Percentiles rank a stretch among this genome's conserved stretches.
These are phyloP conservation scores for Corynorhinus townsendii DNA, from an alignment of 2,113 vertebrate genomes.

Conservation along the genomic window DNA sequence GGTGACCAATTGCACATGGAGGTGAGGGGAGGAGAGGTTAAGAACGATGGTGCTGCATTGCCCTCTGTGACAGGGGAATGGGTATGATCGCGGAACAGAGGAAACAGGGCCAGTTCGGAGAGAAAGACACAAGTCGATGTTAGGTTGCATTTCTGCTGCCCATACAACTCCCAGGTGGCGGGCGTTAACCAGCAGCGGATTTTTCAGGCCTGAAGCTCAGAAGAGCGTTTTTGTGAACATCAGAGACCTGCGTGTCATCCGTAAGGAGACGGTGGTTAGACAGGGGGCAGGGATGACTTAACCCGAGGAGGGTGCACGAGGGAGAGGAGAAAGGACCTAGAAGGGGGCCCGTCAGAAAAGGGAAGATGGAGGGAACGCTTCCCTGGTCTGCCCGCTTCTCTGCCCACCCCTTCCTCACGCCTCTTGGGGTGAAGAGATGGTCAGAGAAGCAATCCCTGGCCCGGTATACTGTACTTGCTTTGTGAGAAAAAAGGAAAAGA, in stretches of 20 bases:
- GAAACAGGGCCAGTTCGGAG: not conserved
- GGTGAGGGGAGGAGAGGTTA: not conserved
- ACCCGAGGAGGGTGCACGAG: not conserved
- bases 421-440: not conserved
- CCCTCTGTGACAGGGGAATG: not conserved
- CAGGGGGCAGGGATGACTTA: too few relatives aligned
- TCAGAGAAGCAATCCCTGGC: not conserved
- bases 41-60: not conserved
- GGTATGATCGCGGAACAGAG: not conserved
- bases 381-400: not conserved
- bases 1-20: not conserved
- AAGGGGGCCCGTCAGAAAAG: not conserved
- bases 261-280: not conserved
- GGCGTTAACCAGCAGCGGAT: not conserved
- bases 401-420: not conserved
- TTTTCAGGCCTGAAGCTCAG: not conserved
- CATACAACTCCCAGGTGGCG: not conserved
- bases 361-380: not conserved
- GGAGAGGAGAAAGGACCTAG: not conserved
- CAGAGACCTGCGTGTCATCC: not conserved
- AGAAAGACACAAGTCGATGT: constrained; percentile 14
- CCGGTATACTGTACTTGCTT: not conserved
- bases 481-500: not conserved
- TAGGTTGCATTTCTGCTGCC: not conserved
- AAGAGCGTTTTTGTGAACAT: not conserved